Base-by-base conservation (phyloP, 1,140 invertebrate species). In the Antheraea mylitta region DNA sequence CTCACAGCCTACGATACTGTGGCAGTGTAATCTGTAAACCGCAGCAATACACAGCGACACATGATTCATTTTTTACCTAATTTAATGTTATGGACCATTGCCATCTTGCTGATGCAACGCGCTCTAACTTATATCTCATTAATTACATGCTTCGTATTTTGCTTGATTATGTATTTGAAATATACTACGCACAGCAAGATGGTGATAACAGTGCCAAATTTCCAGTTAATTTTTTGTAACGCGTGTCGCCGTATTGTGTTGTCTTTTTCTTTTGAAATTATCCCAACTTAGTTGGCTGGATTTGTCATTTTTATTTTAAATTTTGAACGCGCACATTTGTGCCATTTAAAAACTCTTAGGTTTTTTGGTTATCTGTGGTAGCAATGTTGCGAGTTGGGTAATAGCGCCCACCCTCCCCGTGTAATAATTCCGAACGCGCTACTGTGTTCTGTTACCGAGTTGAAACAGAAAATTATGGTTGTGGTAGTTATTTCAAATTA, bases 1-100 rank as follows among this genome's bases (percentile, higher is more conserved):
- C 95, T 97, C 96, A 97, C 97, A 97, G 96, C 97, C 96, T 97
- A 97, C 96, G 96, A 97, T 97, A 97, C 96, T 97, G 96, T 97
- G 96, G 97, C 97, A 97, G 96, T 97, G 96, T 97, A 97, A 97
- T 94, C 95, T 97, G 95, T 97, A 97, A 95, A 93, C 66, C 68
- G 68, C 36, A 37, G 58, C 48, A 13, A 61, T 67, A 66, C 58
- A 45, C 58, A 58, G 60, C 74, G 72, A 74, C 76, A 74, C 70
- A 73, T 75, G 64, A 30, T 13, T 13, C n/a, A 61, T 18, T 60
- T 68, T 64, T 8, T 64, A 30, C 64, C 67, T 67, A 68, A 64
- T 69, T 69, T 72, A 53, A 62, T 68, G 68, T 74, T 65, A 77
- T 72, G 72, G 74, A 74, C 69, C 68, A 69, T 75, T 71, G 73